Conservation (phyloP, 2,888 invertebrate genomes). For the Brachypalpus laphriformis region DNA sequence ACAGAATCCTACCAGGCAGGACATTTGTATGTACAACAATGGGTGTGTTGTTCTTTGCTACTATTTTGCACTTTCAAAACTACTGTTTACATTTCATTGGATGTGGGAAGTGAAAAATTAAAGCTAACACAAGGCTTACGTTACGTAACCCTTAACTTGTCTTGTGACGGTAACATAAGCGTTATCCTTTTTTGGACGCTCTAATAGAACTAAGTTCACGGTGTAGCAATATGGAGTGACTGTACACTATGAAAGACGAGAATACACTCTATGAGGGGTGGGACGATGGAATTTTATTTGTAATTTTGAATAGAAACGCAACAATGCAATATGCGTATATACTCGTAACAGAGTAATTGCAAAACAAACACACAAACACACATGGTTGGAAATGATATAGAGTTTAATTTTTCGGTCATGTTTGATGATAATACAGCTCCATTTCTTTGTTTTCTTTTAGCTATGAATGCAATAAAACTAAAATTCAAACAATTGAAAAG, state of each 20-base stretch:
- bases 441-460: constrained; percentile 1
- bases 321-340: no score
- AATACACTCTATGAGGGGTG: neutral
- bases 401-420: neutral
- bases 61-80: constrained; percentile 6
- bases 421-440: neutral
- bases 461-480: constrained; percentile 57
- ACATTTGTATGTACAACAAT: neutral
- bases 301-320: neutral
- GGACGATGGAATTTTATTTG: constrained; percentile 5
- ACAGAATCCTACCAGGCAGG: constrained; percentile 30
- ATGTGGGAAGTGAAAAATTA: constrained; percentile 6
- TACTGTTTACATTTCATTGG: neutral
- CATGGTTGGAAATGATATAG: neutral
- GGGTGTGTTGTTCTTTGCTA: neutral
- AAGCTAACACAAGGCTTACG: neutral
- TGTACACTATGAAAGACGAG: neutral
- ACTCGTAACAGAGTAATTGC: neutral
- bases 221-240: neutral
- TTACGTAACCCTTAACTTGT: neutral
- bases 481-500: neutral
- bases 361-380: neutral
- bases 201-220: neutral
- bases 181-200: neutral
- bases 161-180: neutral